Base-by-base conservation (phyloP, 2,888 invertebrate species). In the Copidosoma aretas region DNA sequence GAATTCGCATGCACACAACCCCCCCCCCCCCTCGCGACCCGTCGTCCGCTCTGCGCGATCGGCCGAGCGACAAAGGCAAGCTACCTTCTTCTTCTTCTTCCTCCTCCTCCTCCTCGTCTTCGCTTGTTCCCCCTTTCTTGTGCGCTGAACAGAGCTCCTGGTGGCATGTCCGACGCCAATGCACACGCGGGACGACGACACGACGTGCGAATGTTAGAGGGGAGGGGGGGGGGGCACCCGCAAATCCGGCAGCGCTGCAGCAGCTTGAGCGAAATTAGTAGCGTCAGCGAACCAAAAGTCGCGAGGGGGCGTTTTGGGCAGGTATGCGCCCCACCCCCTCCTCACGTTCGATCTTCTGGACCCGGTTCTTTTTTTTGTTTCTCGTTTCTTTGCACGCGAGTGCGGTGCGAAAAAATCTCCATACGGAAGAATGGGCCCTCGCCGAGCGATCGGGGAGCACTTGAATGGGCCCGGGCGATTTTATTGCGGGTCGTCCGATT, bases 371-470 rank as follows among this genome's bases (percentile, higher is more conserved):
- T 56, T 21, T 17, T 49, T 10, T n/a, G n/a, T n/a, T n/a, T n/a
- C n/a, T n/a, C n/a, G n/a, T n/a, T n/a, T 22, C 32, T 51, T 53
- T n/a, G 32, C 10, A 32, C 32, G 32, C 8, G 8, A 32, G 32
- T 32, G 32, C 32, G 8, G 15, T 24, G 60, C 59, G 17, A n/a
- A 14, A n/a, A 60, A 65, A 71, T 71, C 66, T 68, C 68, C 71
- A 71, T 71, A 71, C 59, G 56, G 66, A 68, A 71, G 68, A 68
- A 66, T 68, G 67, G 71, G 58, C 49, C 53, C 19, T n/a, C 60
- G 54, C 19, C 12, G 25, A 15, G 54, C 24, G 12, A n/a, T n/a
- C n/a, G n/a, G n/a, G n/a, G n/a, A 60, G 51, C 58, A 51, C 61
- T 53, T 66, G 49, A 70, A 70, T 69, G 70, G 70, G 21, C 43